phyloP scores from a whole-genome alignment of 2,113 vertebrate genomes.

The Gymnogyps californianus region DNA sequence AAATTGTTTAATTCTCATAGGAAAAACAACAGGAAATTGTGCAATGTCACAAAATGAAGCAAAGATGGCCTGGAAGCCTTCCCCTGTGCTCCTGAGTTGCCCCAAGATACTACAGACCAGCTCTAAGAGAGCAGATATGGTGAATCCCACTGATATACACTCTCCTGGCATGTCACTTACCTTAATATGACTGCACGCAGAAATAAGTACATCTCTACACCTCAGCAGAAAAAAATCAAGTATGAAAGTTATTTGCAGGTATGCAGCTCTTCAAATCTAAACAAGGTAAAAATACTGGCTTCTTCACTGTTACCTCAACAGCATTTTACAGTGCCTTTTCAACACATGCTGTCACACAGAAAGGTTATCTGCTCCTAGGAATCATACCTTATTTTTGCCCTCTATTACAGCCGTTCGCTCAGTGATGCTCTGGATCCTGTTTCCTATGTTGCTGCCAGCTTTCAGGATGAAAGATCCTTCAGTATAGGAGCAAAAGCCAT shows the following conservation, averaged over 20 bases:
- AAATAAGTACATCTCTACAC: not conserved
- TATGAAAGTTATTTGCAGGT: not conserved
- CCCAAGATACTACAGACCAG: not conserved
- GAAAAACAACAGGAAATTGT: constrained; percentile 8
- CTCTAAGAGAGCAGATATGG: not conserved
- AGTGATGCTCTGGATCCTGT: constrained; percentile 87
- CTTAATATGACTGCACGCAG: not conserved
- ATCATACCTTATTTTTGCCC: constrained; percentile 90
- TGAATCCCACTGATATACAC: not conserved
- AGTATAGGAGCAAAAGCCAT: constrained; percentile 61
- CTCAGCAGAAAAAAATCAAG: not conserved
- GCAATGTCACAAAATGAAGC: constrained; percentile 11
- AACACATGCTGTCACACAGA: not conserved
- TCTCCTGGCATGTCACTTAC: not conserved
- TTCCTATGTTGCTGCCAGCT: constrained; percentile 74
- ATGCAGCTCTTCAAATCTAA: not conserved
- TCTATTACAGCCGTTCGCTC: constrained; percentile 83
- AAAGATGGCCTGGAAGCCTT: not conserved
- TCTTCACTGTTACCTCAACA: not conserved
- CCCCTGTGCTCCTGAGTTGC: not conserved
- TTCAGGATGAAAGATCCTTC: constrained; percentile 62
- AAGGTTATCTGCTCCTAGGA: not conserved
- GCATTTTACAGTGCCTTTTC: not conserved
- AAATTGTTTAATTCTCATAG: not conserved
- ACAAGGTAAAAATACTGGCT: not conserved